Base-by-base conservation (phyloP, 2,113 vertebrate genomes). In the Oreocharis arfaki region DNA sequence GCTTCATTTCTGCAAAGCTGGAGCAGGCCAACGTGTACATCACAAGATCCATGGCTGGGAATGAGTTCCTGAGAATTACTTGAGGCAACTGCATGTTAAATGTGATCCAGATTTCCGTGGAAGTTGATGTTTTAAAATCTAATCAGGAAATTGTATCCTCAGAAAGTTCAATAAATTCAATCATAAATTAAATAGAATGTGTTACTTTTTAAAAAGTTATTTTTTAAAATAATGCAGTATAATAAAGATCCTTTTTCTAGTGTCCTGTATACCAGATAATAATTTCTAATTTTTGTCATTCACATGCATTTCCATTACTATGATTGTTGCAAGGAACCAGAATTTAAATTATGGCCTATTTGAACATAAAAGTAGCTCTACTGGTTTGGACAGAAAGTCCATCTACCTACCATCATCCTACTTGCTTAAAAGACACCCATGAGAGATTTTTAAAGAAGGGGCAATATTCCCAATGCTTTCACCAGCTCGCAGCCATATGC, bases 391-490 rank as follows among this genome's bases (percentile, higher is more conserved):
- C 13, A 39, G 39, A 12, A 74, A 59, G 9, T 67, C 42, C 7
- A 26, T 50, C 55, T 74, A 3, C 37, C 16, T 53, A 24, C 28
- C 28, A 30, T 30, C 7, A 28, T 67, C 41, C 16, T 81, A 44
- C 20, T 46, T 3, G 9, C 50, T 64, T 73, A 59, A 67, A 77
- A 86, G n/a, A 60, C 3, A 8, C 22, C 30, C 7, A 4, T 37
- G 7, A 4, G 52, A 44, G 53, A 5, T 8, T 69, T 94, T 79
- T 78, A 52, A 84, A 70, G 39, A 24, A 47, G 23, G 42, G 52
- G 13, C 0, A 3, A 23, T 16, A 32, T 71, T 82, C 30, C 33
- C 4, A 14, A 0, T 49, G 50, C 44, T 74, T n/a, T 84, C 1
- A 3, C 17, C 84, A 89, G 59, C 64, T 86, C 92, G 60, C 47